Base-by-base conservation (phyloP, 2,113 vertebrate species). In the Tiliqua scincoides region DNA sequence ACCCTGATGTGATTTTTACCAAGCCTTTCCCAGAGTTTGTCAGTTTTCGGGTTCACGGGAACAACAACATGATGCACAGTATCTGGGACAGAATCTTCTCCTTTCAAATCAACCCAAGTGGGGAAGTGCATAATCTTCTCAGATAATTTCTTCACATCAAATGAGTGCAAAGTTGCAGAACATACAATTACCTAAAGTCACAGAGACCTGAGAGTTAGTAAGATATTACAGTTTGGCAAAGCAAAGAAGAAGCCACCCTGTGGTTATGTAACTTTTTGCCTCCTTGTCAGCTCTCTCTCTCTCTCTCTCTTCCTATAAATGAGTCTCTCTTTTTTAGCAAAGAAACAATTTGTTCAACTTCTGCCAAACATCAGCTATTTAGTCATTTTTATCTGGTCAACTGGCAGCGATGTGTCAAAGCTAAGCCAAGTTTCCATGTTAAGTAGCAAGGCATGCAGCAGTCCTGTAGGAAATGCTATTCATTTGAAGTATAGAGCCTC, bases 71-170 rank as follows among this genome's bases (percentile, higher is more conserved):
- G 99, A 92, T 99, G 99, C 21, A 99, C 99, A 0, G 98, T 98
- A 85, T 99, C 99, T 0, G 99, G 99, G 8, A 99, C 98, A 0
- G 99, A 99, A 94, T 99, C 99, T 94, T 99, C 99, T 48, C 99
- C 99, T 96, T 99, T 99, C 89, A 99, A 92, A 91, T 99, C 99
- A 75, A 99, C 99, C 99, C 99, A 99, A 0, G 98, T 99, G 59
- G 99, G 99, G 86, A 99, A 99, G 94, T 99, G 99, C 99, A 99
- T 99, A 89, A 99, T 99, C 89, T 98, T 99, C 92, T 99, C 99
- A 0, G 99, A 98, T 1, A 99, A 93, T 87, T 99, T 99, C 96
- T 99, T 99, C 37, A 99, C 99, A 74, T 99, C 99, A 18, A 99
- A 99, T 4, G 99, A 99, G 93, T 99, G 99, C 76, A 99, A 95